Base-by-base conservation (phyloP, 2,113 vertebrate species). In the Myotis lucifugus region DNA sequence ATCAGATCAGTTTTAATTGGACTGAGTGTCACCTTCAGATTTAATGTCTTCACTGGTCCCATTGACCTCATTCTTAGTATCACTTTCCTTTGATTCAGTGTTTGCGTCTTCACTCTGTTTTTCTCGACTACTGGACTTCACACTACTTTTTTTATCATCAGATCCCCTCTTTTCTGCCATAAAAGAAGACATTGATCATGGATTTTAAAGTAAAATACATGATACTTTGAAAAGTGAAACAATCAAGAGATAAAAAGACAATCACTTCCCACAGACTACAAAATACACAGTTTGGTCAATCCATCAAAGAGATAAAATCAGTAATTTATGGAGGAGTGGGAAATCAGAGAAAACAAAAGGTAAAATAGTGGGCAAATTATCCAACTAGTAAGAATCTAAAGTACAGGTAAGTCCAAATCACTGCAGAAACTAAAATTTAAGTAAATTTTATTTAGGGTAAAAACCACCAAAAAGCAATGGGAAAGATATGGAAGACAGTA, bases 1-100 rank as follows among this genome's bases (percentile, higher is more conserved):
- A 99, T 99, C 99, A 99, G 99, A 99, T 99, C 99, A 99, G 99
- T 99, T 99, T 99, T 99, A 99, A 99, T 99, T 99, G 99, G 99
- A 99, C 99, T 99, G 99, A 99, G 99, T 99, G 99, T 99, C 99
- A 99, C 99, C 99, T 99, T 99, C 99, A 99, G 99, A 99, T 99
- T 99, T 99, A 98, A 99, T 99, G 99, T 99, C 99, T 99, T 99
- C 99, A 96, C 97, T 98, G 98, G 99, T 99, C 98, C 99, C 99
- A 98, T 99, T 99, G 98, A 99, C 98, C 98, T 99, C 99, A 97
- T 99, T 98, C 98, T 99, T 99, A 97, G 99, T 97, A 97, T 99
- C 99, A 70, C 98, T 98, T 98, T 99, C 99, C 99, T 99, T 99
- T 97, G 98, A 98, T 97, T 99, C 99, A 97, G 97, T 98, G 98